These are phyloP conservation scores for Meloe dianella DNA, from an alignment of 2,888 invertebrate species.

Conservation along the genomic window DNA sequence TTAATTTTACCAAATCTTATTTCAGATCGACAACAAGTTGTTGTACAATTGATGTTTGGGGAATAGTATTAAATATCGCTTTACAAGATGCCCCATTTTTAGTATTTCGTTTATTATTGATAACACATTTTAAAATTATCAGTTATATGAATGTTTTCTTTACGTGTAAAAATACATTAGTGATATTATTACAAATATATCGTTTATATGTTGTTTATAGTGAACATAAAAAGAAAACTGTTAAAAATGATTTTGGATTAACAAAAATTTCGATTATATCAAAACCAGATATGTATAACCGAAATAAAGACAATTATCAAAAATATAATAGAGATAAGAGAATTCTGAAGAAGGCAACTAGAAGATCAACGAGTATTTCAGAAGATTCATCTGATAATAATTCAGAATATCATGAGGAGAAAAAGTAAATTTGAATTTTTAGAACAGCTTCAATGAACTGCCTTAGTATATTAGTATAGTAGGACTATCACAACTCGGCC, in stretches of 20 bases:
- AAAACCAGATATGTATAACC: conserved; percentile 51
- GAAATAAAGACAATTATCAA: conserved; percentile 40
- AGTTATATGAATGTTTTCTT: conserved; percentile 97
- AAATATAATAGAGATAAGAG: conserved; percentile 48
- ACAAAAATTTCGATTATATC: conserved; percentile 65
- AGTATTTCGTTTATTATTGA: conserved; percentile 83
- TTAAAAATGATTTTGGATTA: conserved; percentile 54
- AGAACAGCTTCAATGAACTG: too few relatives aligned
- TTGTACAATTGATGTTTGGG: conserved; percentile 88
- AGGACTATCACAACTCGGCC: neutral
- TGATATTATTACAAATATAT: conserved; percentile 86
- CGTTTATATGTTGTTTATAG: conserved; percentile 81
- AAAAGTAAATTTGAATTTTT: neutral
- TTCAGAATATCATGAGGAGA: neutral
- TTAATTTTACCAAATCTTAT: conserved; percentile 10
- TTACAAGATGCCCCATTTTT: conserved; percentile 88
- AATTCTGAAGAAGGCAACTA: conserved; percentile 46
- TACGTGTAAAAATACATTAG: conserved; percentile 89
- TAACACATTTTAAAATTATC: conserved; percentile 85
- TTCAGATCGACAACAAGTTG: conserved; percentile 70
- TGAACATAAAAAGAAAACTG: conserved; percentile 64
- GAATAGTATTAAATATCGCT: conserved; percentile 85
- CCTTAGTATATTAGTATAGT: too few relatives aligned
- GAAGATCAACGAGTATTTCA: conserved; percentile 4
- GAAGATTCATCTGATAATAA: neutral